Evolutionary conservation across 2,888 invertebrate species (phyloP), one percentile per base, ranked within the genome.

Genomic region (Campoplex capitator): DNA sequence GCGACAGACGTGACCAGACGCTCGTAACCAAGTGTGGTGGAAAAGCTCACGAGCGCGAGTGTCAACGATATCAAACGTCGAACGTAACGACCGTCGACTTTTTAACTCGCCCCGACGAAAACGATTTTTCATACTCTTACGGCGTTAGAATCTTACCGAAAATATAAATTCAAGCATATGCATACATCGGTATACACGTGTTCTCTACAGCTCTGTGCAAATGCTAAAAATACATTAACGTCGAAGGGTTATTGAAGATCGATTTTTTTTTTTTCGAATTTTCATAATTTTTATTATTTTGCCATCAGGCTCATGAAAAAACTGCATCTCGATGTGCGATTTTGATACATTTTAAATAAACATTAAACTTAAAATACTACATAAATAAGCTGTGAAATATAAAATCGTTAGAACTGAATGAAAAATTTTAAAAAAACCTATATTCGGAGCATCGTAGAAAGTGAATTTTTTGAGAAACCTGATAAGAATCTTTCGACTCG

Each of bases 1-100:
- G 76, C 83, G 83, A 83, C 83, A 83, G 83, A 83, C 83, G 67
- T 54, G 83, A 76, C 83, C 83, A 83, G 83, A 76, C 75, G 70
- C 83, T 83, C 83, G 83, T 83, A 83, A 83, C 76, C 76, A 83
- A 83, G 83, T 70, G 83, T 70, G 68, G 70, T 76, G 70, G 32
- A 76, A 83, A 83, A 83, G 83, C 83, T 76, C 83, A 75, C 83
- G 76, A 83, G 83, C 51, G 71, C 73, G 65, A 68, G 83, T 70
- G 70, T 70, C 76, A 75, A 83, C 83, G 83, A 83, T 83, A 83
- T 76, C 83, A 76, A 82, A 70, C 83, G 70, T 83, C 75, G 48
- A 76, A 70, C 58, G 48, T 35, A 76, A 56, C 70, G 35, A 70
- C 48, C 16, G 23, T 8, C 32, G 42, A 23, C 23, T 54, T 71